A percentile compares a stretch with the other conserved stretches of the same genome.
Evolutionary conservation across 1,140 invertebrate genomes (phyloP).

Genomic region (Acyrthosiphon pisum): DNA sequence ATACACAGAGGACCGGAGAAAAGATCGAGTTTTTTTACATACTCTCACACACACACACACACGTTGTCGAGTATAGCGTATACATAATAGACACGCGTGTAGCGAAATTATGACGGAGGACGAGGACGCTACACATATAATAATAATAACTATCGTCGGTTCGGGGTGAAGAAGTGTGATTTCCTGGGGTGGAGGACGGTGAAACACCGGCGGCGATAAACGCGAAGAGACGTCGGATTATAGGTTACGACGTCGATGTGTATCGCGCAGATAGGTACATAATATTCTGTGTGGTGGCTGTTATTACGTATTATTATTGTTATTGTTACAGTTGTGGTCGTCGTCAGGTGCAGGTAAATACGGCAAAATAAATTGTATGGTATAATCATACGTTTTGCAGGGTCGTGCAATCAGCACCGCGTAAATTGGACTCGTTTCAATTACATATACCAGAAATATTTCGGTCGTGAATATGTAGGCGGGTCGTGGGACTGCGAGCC

Average conservation of each 20-base stretch:
- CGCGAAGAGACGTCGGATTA: not conserved
- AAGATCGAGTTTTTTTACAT: not conserved
- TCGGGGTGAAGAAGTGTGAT: not conserved
- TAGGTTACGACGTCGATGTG: not conserved
- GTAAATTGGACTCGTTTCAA: not conserved
- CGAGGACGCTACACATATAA: not conserved
- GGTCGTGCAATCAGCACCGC: not conserved
- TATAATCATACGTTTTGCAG: not conserved
- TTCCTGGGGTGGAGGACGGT: not conserved
- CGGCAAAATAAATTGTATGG: not conserved
- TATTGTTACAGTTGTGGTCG: not conserved
- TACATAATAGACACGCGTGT: no score
- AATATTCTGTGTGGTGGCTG: no score
- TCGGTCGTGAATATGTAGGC: not conserved
- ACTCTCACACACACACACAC: not conserved
- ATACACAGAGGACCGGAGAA: not conserved
- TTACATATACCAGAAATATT: not conserved
- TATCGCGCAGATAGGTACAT: not conserved
- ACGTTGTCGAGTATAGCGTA: no score
- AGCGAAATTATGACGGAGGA: not conserved
- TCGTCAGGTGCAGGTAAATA: not conserved
- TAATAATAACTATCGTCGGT: not conserved
- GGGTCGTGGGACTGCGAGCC: not conserved
- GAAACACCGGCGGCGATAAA: not conserved
- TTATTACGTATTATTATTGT: not conserved